Evolutionary conservation across 2,113 vertebrate species (phyloP), one percentile per base, ranked within the genome.

Genomic region (Phoxinus phoxinus): DNA sequence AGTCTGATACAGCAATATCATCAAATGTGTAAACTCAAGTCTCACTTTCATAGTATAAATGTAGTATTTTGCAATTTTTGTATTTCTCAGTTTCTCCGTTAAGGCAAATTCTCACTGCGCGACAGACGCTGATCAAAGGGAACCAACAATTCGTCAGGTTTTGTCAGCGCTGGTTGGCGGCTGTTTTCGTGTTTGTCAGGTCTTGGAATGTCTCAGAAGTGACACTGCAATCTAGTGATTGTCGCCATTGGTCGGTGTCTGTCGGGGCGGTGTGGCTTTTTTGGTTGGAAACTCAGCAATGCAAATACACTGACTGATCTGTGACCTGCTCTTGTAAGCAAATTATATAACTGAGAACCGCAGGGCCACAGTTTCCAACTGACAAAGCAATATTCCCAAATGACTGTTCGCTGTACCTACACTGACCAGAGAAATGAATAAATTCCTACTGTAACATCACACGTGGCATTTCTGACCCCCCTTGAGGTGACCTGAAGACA

Each of bases 321-420:
- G 48, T 71, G 35, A 71, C 37, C 51, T 61, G 48, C 48, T 59
- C 67, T 56, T 72, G 48, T 35, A 81, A 59, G 48, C 71, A 87
- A 82, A 82, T 61, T 4, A 82, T 23, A 30, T n/a, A 41, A 59
- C 21, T 80, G 17, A 83, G 48, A 83, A 73, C 32, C 23, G 6
- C 48, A 32, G 41, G 12, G 19, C 35, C 59, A 35, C 12, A 30
- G 75, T 65, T 72, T 72, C 19, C 77, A 85, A 69, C 46, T 51
- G 30, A 80, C 59, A 4, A 32, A 69, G 46, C 72, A 71, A 77
- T 69, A 51, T 72, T 74, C 72, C 35, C 74, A 85, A 71, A 83
- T 78, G 37, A 78, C 51, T 78, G 79, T 41, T 25, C 61, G n/a
- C 51, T 58, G 17, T 37, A 12, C 59, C 51, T 27, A 79, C 30